Base-by-base conservation (phyloP, 2,797 vertebrate species). In the Coregonus sp. region DNA sequence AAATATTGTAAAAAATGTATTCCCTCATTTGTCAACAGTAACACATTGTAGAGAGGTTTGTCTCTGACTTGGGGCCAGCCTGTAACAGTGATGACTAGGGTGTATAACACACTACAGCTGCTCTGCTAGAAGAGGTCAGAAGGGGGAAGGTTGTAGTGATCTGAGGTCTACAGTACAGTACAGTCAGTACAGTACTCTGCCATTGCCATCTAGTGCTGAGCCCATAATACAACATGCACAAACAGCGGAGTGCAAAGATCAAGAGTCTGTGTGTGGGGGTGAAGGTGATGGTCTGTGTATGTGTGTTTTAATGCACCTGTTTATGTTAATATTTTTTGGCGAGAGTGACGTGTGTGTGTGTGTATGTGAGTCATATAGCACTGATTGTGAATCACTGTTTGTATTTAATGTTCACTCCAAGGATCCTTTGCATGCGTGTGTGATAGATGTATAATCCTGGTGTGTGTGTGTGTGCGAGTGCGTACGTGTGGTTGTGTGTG, bases 181-280 rank as follows among this genome's bases (percentile, higher is more conserved):
- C 9, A 29, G 20, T 6, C 31, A 33, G 31, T 33, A 47, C 40
- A 47, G 40, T 47, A 71, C 70, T 14, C n/a, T 71, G 70, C 25
- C 40, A 52, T 50, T 72, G 70, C 70, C 70, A 72, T 52, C 70
- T 72, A 54, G 70, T 72, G 70, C 70, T 7, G 25, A 33, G 50
- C 20, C 15, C 20, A 3, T 6, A 29, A 51, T 31, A 72, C 70
- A 72, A 52, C 70, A 72, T 11, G 40, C 40, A 47, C 40, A 47
- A 47, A 47, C 40, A 33, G 31, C 9, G 29, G 16, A n/a, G 15
- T 56, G 4, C 15, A 59, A n/a, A n/a, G 56, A 59, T 18, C 56
- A 11, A 2, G 29, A 12, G 33, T 5, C 33, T 47, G 40, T 73
- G 51, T 73, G 71, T 73, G 52, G 51, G 31, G 52, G 31, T 52